phyloP scores from a whole-genome alignment of 2,888 invertebrate genomes.

The Lasioglossum oenotherae region DNA sequence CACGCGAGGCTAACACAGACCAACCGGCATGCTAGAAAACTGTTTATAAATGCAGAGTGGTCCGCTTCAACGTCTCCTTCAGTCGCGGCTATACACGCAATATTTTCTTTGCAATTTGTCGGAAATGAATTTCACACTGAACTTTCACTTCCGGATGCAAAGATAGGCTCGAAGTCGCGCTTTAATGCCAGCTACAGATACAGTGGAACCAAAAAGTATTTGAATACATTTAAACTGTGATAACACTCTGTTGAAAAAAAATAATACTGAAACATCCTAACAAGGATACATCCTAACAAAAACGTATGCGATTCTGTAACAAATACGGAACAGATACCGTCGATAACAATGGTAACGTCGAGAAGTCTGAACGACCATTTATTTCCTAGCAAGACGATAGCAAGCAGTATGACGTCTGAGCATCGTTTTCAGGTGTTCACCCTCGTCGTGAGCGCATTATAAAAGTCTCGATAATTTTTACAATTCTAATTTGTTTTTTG shows the following conservation, averaged over 20 bases:
- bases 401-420: neutral
- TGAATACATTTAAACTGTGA: too few relatives aligned
- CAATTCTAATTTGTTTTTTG: neutral
- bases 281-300: too few relatives aligned
- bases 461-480: neutral
- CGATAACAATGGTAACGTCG: neutral
- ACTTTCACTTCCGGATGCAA: too few relatives aligned
- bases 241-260: too few relatives aligned
- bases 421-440: neutral
- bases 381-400: neutral
- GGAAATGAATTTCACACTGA: too few relatives aligned
- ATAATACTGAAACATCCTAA: too few relatives aligned
- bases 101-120: too few relatives aligned
- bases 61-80: neutral
- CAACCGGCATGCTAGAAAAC: neutral
- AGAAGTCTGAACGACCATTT: neutral
- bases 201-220: too few relatives aligned
- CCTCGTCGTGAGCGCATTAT: neutral
- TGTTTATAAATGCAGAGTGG: neutral
- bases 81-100: neutral
- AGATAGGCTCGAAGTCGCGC: too few relatives aligned
- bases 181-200: too few relatives aligned
- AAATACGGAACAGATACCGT: neutral
- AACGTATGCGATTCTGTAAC: neutral
- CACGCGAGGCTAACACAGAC: neutral